Evolutionary conservation across 2,888 invertebrate genomes (phyloP), one percentile per base, ranked within the genome.

Genomic region (Clusia tigrina): DNA sequence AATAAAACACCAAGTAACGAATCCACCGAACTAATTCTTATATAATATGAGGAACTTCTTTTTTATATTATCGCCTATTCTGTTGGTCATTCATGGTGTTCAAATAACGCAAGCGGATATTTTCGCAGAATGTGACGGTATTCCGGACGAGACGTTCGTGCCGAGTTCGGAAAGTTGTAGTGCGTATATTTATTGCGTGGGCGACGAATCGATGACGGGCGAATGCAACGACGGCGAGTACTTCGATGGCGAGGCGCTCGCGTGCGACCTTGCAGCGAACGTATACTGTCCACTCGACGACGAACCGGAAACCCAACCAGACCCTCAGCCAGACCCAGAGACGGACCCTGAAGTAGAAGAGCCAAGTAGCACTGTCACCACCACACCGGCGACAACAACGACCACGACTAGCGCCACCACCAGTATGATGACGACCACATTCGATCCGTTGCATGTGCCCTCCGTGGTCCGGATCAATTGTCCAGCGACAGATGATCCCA

Each of bases 181-280:
- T 20, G 66, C 67, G 26, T 82, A 81, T 66, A 75, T 82, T n/a
- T 77, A 81, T 56, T 82, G 82, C 51, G 65, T 74, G 58, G 76
- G 70, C 3, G 78, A 74, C 1, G 74, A 79, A 12, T 81, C 82
- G 1, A 52, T 64, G 2, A 55, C 68, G 54, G 79, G 73, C 1
- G 72, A 74, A 1, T 83, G 83, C 58, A 76, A 76, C 12, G 74
- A 69, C 0, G 74, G 71, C 2, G 67, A 76, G 56, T 78, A 76
- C 65, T 81, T 79, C 46, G 74, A 81, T 64, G 26, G 62, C 0
- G 72, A 74, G n/a, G 62, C 72, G 20, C 71, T 71, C 2, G 32
- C 65, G 1, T 82, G 82, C 51, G 80, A 78, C 53, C 61, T 57
- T 51, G 66, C 67, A 0, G 72, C 62, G 3, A 78, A 78, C 69